Evolutionary conservation across 2,113 vertebrate species (phyloP), one percentile per base, ranked within the genome.

Genomic region (Rana temporaria): DNA sequence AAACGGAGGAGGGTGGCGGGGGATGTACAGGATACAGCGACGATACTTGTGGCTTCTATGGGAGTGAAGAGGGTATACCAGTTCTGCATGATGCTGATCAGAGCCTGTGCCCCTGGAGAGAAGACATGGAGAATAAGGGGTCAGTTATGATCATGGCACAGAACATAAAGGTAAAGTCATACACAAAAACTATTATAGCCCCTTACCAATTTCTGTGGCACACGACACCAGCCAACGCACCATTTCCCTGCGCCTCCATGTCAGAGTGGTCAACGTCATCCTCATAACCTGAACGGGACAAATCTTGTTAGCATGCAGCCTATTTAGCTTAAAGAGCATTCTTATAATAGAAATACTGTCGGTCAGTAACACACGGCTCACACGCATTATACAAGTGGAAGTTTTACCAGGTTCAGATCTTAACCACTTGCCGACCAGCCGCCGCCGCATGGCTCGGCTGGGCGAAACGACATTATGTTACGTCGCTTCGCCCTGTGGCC

Each of bases 51-150:
- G 0, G 91, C 91, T 78, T 92, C 90, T 20, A 90, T 88, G 0
- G 91, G 90, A 0, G 90, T 91, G 87, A 92, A 92, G 32, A 92
- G 74, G 0, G 90, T 87, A 63, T 89, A 91, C 91, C 91, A 92
- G 63, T 88, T 92, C 32, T 90, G 89, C 91, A 92, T 92, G 78
- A 92, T 84, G 20, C 86, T 91, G 80, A 90, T 88, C 48, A 92
- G 84, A 6, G 91, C 91, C 53, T 89, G 86, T 0, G 86, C 86
- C 18, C 91, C 90, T 92, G 64, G 1, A 18, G 1, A 59, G 26
- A 20, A 56, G 18, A 0, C 42, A 48, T 14, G 8, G 1, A 48
- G 42, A 48, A 14, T 48, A 11, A 11, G 42, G 8, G 2, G 6
- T 48, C 34, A 38, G 26, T 38, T 38, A 38, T 5, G 34, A 38